Evolutionary conservation across 2,888 invertebrate genomes (phyloP).

Genomic region (Pterostichus niger): DNA sequence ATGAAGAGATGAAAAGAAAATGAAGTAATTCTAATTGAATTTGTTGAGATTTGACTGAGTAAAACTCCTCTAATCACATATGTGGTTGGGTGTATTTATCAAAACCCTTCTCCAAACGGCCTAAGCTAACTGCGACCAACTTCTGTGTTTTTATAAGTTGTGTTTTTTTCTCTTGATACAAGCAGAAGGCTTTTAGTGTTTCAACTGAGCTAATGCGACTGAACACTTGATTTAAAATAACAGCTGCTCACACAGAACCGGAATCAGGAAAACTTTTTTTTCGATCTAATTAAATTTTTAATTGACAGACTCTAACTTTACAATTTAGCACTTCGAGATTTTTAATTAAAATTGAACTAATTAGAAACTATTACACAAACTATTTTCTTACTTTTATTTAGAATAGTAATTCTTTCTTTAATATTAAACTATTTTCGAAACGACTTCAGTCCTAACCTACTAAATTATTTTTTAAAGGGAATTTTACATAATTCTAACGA

Average conservation of each 20-base stretch:
- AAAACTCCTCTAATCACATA: too few species aligned
- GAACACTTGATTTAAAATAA: conserved; percentile 46
- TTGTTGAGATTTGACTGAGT: too few species aligned
- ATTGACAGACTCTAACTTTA: not conserved
- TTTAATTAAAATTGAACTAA: conserved; percentile 1
- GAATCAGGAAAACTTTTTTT: not conserved
- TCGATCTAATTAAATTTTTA: not conserved
- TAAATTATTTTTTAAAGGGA: too few species aligned
- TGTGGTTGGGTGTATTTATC: too few species aligned
- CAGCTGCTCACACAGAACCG: conserved; percentile 12
- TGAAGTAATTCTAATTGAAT: too few species aligned
- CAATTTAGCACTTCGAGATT: not conserved
- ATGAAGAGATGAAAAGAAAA: too few species aligned
- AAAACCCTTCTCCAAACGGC: not conserved
- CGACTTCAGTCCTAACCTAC: too few species aligned
- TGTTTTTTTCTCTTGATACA: conserved; percentile 9
- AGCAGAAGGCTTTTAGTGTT: not conserved
- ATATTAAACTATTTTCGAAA: too few species aligned
- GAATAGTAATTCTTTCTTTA: too few species aligned
- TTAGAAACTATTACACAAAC: not conserved
- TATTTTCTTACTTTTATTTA: too few species aligned
- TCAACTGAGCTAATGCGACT: conserved; percentile 21
- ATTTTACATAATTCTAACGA: too few species aligned
- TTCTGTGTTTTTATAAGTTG: conserved; percentile 31
- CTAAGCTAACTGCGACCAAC: not conserved